Evolutionary conservation across 2,113 vertebrate genomes (phyloP), one percentile per base, ranked within the genome.

Genomic region (Oplegnathus fasciatus): DNA sequence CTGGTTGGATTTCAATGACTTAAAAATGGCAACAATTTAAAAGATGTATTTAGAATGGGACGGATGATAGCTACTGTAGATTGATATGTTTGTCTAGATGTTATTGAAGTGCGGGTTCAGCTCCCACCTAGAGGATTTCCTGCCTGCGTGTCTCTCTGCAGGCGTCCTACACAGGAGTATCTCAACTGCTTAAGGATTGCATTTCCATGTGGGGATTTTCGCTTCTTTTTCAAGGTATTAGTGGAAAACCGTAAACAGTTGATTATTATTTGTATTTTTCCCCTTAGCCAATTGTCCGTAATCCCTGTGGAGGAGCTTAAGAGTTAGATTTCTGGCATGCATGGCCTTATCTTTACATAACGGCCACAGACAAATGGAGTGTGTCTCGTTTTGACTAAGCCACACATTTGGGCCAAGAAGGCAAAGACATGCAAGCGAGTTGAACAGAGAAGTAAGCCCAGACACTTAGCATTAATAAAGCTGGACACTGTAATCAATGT

Each of bases 261-360:
- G 88, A 90, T 90, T 86, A 89, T 94, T 88, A 89, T 93, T 92
- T 92, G 72, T 83, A 84, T 87, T 88, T 78, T 74, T 58, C 70
- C 78, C 74, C 61, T 83, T 66, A 87, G 82, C 90, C 84, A 91
- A 91, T 92, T 93, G 89, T 91, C 79, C 86, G 11, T 94, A 92
- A 93, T 94, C 92, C 88, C 72, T 67, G 76, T 61, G 81, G 83
- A 86, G 75, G 75, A 95, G 91, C 89, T 94, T 93, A 92, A 67
- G 89, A 90, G 82, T 86, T 88, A 76, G 76, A 92, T 92, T 90
- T 85, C 86, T 88, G 78, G 80, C 90, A 76, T 71, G 69, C 73
- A 37, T n/a, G 55, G 77, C 52, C 44, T 81, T 78, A 89, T 93
- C 80, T 92, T 89, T 80, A 89, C 81, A 87, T 71, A 90, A 86